These are phyloP conservation scores for Drosophila nr. fundita DNA, from an alignment of 2,888 invertebrate species.

Conservation along the genomic window DNA sequence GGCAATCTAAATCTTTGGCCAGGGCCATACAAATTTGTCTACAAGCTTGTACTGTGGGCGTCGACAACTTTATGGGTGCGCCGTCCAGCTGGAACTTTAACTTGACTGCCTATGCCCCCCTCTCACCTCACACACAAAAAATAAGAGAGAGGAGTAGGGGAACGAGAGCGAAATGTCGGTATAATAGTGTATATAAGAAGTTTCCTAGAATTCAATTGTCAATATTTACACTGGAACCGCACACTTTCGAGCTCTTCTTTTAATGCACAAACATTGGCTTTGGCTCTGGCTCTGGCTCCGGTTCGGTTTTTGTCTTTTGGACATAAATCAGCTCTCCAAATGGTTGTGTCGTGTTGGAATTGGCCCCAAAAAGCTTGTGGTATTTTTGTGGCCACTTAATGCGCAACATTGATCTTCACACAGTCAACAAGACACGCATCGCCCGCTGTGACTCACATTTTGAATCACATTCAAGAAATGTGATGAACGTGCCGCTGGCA, in stretches of 20 bases:
- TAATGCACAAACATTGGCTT: constrained; percentile 68
- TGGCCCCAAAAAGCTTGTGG: constrained; percentile 22
- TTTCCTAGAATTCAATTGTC: constrained; percentile 69
- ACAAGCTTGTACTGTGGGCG: constrained; percentile 13
- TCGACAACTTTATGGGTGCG: constrained; percentile 44
- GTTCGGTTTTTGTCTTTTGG: constrained; percentile 13
- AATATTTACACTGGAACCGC: constrained; percentile 66
- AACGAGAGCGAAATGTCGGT: neutral
- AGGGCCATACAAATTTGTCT: constrained; percentile 47
- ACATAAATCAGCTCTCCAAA: constrained; percentile 33
- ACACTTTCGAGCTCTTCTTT: constrained; percentile 53
- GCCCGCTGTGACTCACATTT: constrained; percentile 50
- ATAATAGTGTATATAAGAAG: constrained; percentile 9
- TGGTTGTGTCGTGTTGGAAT: constrained; percentile 11
- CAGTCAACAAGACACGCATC: constrained; percentile 26
- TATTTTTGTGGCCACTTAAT: constrained; percentile 12
- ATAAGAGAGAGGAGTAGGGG: neutral
- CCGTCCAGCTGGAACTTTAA: constrained; percentile 3
- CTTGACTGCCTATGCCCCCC: neutral
- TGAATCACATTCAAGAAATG: constrained; percentile 61
- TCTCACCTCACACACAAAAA: neutral
- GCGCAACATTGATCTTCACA: constrained; percentile 46
- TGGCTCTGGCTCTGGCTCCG: constrained; percentile 2
- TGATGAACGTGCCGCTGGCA: constrained; percentile 57
- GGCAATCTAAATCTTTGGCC: constrained; percentile 59